These are phyloP conservation scores for Conistra vaccinii DNA, from an alignment of 2,888 invertebrate species.

Conservation along the genomic window DNA sequence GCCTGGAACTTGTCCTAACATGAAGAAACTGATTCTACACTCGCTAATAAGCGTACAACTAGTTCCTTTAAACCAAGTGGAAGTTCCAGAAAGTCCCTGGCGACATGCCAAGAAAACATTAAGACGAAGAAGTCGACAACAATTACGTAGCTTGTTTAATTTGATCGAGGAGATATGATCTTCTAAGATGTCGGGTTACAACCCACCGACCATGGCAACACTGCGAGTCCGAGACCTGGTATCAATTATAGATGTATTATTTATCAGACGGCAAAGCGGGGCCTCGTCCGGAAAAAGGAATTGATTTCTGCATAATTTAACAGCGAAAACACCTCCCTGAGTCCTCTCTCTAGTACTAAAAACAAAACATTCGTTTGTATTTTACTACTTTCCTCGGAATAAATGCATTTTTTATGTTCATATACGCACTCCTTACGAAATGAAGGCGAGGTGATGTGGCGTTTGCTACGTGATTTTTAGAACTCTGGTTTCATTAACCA, in stretches of 20 bases:
- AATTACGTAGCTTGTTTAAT: constrained; percentile 54
- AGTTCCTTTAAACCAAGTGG: constrained; percentile 51
- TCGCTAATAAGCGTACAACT: constrained; percentile 59
- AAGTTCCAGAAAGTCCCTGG: constrained; percentile 56
- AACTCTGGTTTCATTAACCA: constrained; percentile 71
- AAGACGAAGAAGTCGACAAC: constrained; percentile 55
- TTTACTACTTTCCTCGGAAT: constrained; percentile 85
- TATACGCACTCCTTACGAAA: constrained; percentile 70
- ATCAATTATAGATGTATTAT: constrained; percentile 89
- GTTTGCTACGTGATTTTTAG: constrained; percentile 35
- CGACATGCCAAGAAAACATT: constrained; percentile 54
- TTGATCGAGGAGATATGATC: constrained; percentile 53
- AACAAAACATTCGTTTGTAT: constrained; percentile 89
- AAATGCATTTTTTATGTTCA: constrained; percentile 83
- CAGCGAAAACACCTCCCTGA: constrained; percentile 86
- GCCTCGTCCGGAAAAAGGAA: constrained; percentile 85
- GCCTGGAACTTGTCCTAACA: constrained; percentile 34
- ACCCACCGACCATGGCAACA: constrained; percentile 24
- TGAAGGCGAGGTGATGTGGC: constrained; percentile 68
- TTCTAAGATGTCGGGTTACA: constrained; percentile 16
- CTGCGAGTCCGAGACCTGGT: constrained; percentile 75
- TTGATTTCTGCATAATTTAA: constrained; percentile 91
- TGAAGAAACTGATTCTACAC: constrained; percentile 47
- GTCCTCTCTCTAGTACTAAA: constrained; percentile 85
- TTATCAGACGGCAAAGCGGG: constrained; percentile 82